A percentile compares a stretch with the other conserved stretches of the same genome.
Conservation (phyloP, 2,797 vertebrate genomes). For the Catamblyrhynchus diadema region DNA sequence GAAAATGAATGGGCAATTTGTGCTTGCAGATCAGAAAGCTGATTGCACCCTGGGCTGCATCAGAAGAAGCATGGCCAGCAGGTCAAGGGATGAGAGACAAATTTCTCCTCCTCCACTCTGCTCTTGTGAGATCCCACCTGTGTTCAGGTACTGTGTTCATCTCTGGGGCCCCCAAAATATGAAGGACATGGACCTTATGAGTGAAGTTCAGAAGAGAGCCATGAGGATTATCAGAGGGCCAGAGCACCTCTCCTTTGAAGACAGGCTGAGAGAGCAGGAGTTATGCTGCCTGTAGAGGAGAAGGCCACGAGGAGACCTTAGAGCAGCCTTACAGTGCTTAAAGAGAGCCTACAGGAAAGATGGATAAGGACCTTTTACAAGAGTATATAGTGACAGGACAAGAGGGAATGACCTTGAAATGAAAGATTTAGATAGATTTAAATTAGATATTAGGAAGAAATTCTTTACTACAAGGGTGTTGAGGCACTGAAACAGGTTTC, state of each 20-base stretch:
- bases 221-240: accelerated
- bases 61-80: accelerated
- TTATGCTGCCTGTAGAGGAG: background rate
- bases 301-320: accelerated
- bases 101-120: background rate
- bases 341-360: background rate
- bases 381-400: background rate
- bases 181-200: background rate
- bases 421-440: background rate
- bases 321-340: background rate
- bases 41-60: background rate
- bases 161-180: background rate
- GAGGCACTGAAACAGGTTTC: background rate
- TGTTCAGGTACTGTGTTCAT: too few relatives aligned
- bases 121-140: background rate
- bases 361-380: background rate
- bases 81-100: accelerated
- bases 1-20: background rate
- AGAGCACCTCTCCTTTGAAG: background rate
- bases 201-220: background rate
- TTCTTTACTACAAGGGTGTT: background rate
- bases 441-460: background rate
- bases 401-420: background rate
- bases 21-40: background rate
- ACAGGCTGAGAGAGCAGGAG: background rate